Percentiles rank a stretch among this genome's conserved stretches.
Evolutionary conservation across 2,797 vertebrate genomes (phyloP).

Genomic region (Argyrosomus regius): DNA sequence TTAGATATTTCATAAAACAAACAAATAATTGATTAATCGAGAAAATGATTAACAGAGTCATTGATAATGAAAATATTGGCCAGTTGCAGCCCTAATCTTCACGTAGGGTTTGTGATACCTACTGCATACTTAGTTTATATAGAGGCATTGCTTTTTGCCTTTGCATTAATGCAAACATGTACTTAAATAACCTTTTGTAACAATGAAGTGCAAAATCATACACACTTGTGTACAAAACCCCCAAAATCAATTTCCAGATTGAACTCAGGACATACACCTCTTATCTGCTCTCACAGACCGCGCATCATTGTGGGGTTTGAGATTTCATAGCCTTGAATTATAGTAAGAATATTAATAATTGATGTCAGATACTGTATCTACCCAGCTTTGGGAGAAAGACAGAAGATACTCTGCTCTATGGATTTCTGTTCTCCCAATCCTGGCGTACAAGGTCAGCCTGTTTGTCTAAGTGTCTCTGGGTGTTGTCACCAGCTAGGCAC

Average conservation of each 20-base stretch:
- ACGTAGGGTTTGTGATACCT: not conserved
- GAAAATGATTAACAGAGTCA: too few species aligned
- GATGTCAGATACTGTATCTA: slow-evolving; percentile 33
- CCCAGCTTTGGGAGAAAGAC: slow-evolving; percentile 12
- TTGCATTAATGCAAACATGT: not conserved
- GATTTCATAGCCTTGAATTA: slow-evolving; percentile 46
- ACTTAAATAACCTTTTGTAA: not conserved
- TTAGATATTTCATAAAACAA: too few species aligned
- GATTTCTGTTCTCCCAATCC: slow-evolving; percentile 40
- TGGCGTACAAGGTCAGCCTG: slow-evolving; percentile 14
- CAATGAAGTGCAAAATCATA: slow-evolving; percentile 9
- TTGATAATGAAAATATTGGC: too few species aligned
- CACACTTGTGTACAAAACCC: slow-evolving; percentile 15
- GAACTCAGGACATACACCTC: not conserved
- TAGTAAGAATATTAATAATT: slow-evolving; percentile 59
- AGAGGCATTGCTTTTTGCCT: not conserved
- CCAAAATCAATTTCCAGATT: slow-evolving; percentile 18
- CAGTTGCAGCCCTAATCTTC: not conserved
- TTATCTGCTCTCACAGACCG: slow-evolving; percentile 2
- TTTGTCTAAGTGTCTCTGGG: slow-evolving; percentile 57
- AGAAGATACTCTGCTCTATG: slow-evolving; percentile 34
- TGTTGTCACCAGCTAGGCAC: slow-evolving; percentile 64
- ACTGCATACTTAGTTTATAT: not conserved
- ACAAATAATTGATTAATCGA: too few species aligned
- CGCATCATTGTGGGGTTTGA: slow-evolving; percentile 32